Evolutionary conservation across 37 sponge, comb jelly and placozoan genomes (phyloP), one percentile per base, ranked within the genome.

Genomic region (Amphimedon queenslandica): DNA sequence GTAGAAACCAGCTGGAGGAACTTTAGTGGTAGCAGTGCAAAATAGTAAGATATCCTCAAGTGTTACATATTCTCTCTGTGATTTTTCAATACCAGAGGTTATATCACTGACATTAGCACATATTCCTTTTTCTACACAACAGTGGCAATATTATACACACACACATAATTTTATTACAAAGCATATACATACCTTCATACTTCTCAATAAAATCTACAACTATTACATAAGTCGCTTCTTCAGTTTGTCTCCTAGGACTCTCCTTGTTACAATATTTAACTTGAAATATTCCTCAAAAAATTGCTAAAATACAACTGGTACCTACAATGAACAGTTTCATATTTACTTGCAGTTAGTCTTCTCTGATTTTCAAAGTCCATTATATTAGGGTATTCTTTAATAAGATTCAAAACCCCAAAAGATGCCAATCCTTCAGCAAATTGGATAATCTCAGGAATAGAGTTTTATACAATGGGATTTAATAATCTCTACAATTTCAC

Each of bases 401-500:
- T 47, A 51, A 63, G 42, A 2, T 3, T 3, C 23, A 63, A n/a
- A 4, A 75, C 66, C 2, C 66, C 43, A 24, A 64, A 21, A 2
- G 56, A 38, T 4, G 58, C 43, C 32, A 75, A 63, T 10, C 76
- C 76, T 28, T 75, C 76, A 31, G 63, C 16, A 63, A 75, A 75
- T 21, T 75, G 76, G 37, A 63, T 63, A 5, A 30, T 60, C 28
- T 75, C 76, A 2, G 66, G 53, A 8, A 47, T 47, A 13, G 53
- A 18, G 13, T 47, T 47, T n/a, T 47, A 47, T 47, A 13, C 13
- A 47, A 13, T 47, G 53, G 13, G 13, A 47, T 47, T 47, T 47
- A 47, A 47, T 8, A 18, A 13, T 47, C 13, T 47, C 53, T 18
- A 47, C 13, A 13, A 47, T 47, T 47, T 47, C 53, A 8, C 13